Evolutionary conservation across 2,888 invertebrate species (phyloP), one percentile per base, ranked within the genome.

Genomic region (Caenorhabditis japonica): DNA sequence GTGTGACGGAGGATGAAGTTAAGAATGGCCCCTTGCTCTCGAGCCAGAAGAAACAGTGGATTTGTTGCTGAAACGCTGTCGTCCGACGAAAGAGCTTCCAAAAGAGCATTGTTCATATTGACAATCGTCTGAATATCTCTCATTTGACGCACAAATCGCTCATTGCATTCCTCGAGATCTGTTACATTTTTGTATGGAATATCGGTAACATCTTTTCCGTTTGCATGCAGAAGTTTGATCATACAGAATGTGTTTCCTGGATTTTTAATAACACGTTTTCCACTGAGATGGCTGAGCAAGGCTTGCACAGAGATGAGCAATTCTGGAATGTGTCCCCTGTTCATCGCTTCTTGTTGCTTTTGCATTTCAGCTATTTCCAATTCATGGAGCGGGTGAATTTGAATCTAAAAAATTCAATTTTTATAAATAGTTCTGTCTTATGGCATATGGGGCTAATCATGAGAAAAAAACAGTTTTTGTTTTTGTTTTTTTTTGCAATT

Each of bases 301-400:
- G 36, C 15, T 4, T 23, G 7, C 5, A 25, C 34, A 0, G 66
- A 49, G 13, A 56, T 17, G 3, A 66, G 51, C 0, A 66, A 12
- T 0, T 66, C 66, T 2, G 66, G 66, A n/a, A 51, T 12, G 0
- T n/a, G 4, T 25, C 66, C 66, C 19, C n/a, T 51, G 21, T 17
- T 36, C 36, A 66, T 27, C 3, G 19, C 19, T 12, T 66, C 51
- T 33, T 56, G 56, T 30, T 66, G 66, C 17, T 66, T 66, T 7
- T 27, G 5, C 25, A 66, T 58, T n/a, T 49, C 56, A 3, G 7
- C n/a, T 1, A 66, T 34, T 27, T 66, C 66, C n/a, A 27, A 4
- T 0, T 33, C 15, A 36, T 56, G 34, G 4, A 7, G 8, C 15
- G 66, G 66, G 1, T 41, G 30, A 5, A 43, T 8, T 56, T 66